Evolutionary conservation across 2,113 vertebrate genomes (phyloP), one percentile per base, ranked within the genome.

Genomic region (Rhadina sibilatrix): DNA sequence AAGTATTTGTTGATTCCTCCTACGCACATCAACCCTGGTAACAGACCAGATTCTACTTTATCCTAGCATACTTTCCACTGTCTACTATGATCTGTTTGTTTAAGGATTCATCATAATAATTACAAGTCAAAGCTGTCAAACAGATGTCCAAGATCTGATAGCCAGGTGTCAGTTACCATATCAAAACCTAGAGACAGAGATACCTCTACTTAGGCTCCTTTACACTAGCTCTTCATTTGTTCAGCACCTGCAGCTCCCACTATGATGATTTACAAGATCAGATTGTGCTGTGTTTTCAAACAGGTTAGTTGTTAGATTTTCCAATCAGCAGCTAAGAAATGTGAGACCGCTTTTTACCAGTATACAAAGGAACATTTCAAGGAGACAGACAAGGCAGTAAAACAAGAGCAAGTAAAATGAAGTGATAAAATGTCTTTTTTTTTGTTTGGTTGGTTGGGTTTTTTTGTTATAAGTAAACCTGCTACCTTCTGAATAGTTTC

Each of bases 61-160:
- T 50, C 71, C 24, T 46, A 27, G 20, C 50, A 35, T 56, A 57
- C 63, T 83, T 85, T 69, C 59, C 35, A 61, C 78, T 94, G 38
- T 85, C 66, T 90, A 10, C 57, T 74, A 35, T 80, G 82, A 80
- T 87, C 71, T 96, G 54, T 70, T 93, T 95, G 61, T 94, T 95
- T 96, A 93, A 85, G 59, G 46, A 88, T 83, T 87, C 47, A 91
- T 93, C 89, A 37, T 59, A 65, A 96, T 86, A 91, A 97, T 90
- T 91, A 59, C 82, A 94, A 85, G 66, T 77, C 91, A 74, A 40
- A 94, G 63, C 44, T 94, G 87, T 92, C 90, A 96, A 94, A 78
- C 52, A 93, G 71, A 88, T 64, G 47, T 56, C 82, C 44, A 70
- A 47, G 57, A 44, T 80, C 64, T 70, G 64, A 90, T 37, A 88